A percentile compares a stretch with the other conserved stretches of the same genome.
Evolutionary conservation across 2,113 vertebrate genomes (phyloP).

Genomic region (Cavia aperea): DNA sequence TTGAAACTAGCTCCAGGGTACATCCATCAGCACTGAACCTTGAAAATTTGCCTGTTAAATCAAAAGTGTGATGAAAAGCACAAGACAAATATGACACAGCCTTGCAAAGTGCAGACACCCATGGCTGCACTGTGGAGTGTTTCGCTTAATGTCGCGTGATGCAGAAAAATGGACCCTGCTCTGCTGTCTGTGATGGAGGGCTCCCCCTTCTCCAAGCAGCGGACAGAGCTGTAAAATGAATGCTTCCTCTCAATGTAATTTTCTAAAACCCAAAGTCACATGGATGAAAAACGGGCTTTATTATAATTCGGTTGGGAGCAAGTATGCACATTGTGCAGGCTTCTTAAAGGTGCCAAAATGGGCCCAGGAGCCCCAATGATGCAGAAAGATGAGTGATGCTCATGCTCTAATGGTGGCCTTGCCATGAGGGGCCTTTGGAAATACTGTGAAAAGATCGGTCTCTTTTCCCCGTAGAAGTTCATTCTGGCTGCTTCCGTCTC

Average conservation of each 20-base stretch:
- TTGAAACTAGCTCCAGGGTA: slow-evolving; percentile 28
- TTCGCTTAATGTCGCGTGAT: neutral
- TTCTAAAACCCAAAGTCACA: neutral
- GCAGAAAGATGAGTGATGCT: rapidly evolving
- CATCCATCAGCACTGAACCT: slow-evolving; percentile 20
- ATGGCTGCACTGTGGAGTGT: neutral
- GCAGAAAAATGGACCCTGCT: neutral
- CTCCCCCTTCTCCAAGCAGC: neutral
- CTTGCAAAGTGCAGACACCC: neutral
- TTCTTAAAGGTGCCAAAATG: neutral
- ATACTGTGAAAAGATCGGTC: neutral
- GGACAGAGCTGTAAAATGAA: neutral
- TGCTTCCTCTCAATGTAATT: neutral
- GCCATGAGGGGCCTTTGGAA: neutral
- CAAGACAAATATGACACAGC: neutral
- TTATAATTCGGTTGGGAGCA: slow-evolving; percentile 10
- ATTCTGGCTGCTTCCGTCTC: neutral
- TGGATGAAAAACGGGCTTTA: neutral
- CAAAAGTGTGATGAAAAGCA: slow-evolving; percentile 32
- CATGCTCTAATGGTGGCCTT: rapidly evolving
- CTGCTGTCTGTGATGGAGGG: neutral
- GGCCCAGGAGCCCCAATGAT: no score
- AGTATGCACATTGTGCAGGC: neutral
- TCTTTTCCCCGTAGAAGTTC: neutral
- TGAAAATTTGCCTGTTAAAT: slow-evolving; percentile 39